Base-by-base conservation (phyloP, 1,140 invertebrate species). In the Leptoteleia sp. region DNA sequence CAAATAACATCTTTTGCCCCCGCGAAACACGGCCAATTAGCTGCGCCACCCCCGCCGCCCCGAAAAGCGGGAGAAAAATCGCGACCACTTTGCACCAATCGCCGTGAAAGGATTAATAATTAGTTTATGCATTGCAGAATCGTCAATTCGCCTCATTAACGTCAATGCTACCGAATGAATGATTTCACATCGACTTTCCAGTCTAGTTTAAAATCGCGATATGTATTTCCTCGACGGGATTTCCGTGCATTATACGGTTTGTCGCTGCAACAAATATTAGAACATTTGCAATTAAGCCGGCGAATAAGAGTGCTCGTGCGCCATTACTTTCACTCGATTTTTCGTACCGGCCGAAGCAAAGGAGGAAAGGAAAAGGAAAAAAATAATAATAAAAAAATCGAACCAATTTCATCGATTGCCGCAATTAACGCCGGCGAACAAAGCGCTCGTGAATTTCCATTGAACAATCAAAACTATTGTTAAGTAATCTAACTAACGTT, bases 111-210 rank as follows among this genome's bases (percentile, higher is more conserved):
- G 17, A 35, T 45, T 47, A 64, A 67, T 75, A 67, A 75, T 75
- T 75, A 61, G 54, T 75, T n/a, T 19, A 43, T 12, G 45, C 35
- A n/a, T 67, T 75, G 71, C 71, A 75, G 67, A 62, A 76, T 54
- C 64, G 55, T 68, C 72, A 76, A 76, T 68, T 52, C 29, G 43
- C 5, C 72, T 76, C 72, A 68, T 76, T 76, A 76, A 68, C 62
- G 62, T 76, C 64, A 40, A 61, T 40, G 48, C 45, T 47, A 16
- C 55, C 31, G 72, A 76, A 76, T 76, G 64, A 76, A 76, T 76
- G 55, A 76, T 76, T 76, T 76, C 72, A 62, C 72, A 62, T 76
- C 72, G 72, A 76, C 62, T 76, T 76, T 76, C 72, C 72, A 68
- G 47, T 67, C 71, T 61, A 12, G 54, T 62, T 76, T 38, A 68